These are phyloP conservation scores for Bicyclus anynana DNA, from an alignment of 1,140 invertebrate genomes.

Conservation along the genomic window DNA sequence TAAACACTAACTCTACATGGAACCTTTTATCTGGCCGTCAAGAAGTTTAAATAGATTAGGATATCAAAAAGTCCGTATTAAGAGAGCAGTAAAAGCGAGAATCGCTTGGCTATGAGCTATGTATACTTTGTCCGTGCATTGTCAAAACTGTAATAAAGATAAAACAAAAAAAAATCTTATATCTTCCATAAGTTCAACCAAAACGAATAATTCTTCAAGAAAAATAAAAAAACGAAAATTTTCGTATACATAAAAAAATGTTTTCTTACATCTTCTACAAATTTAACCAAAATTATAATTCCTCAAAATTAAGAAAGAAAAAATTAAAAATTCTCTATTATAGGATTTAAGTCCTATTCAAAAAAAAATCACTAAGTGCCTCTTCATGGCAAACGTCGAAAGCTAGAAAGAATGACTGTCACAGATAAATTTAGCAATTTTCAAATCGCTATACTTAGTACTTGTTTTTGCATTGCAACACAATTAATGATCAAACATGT, in stretches of 20 bases:
- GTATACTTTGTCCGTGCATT: background rate
- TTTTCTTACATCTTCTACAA: background rate
- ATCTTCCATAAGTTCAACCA: too few relatives aligned
- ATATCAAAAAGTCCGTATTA: conserved; percentile 24
- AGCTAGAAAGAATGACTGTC: too few relatives aligned
- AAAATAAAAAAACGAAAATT: too few relatives aligned
- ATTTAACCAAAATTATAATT: background rate
- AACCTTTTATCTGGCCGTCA: conserved; percentile 59
- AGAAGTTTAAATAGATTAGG: conserved; percentile 25
- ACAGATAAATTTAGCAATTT: too few relatives aligned
- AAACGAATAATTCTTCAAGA: background rate
- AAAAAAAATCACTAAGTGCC: background rate
- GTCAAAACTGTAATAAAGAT: background rate
- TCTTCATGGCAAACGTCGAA: too few relatives aligned
- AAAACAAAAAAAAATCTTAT: background rate
- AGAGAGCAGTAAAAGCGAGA: conserved; percentile 43
- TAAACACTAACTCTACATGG: conserved; percentile 57
- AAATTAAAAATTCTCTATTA: background rate
- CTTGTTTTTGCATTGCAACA: too few relatives aligned
- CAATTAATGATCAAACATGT: too few relatives aligned
- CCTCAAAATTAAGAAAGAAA: too few relatives aligned
- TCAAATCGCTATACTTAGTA: too few relatives aligned
- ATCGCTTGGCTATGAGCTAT: background rate
- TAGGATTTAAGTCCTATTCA: background rate
- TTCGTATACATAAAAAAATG: background rate